Evolutionary conservation across 2,888 invertebrate species (phyloP).

Genomic region (Nymphalis c-album): DNA sequence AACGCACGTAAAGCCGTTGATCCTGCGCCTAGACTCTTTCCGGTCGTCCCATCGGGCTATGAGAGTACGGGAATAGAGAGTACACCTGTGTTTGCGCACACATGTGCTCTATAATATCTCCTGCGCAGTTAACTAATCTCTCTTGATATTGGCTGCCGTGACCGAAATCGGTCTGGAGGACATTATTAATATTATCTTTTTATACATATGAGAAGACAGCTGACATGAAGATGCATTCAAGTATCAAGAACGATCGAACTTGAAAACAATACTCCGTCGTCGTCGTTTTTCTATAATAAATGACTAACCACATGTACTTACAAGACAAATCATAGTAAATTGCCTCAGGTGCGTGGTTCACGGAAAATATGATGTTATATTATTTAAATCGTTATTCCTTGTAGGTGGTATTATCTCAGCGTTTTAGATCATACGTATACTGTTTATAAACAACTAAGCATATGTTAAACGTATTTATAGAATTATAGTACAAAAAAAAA

Average conservation of each 20-base stretch:
- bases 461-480: neutral
- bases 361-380: slow-evolving; percentile 20
- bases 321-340: slow-evolving; percentile 21
- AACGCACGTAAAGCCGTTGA: too few relatives aligned
- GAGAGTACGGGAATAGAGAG: too few relatives aligned
- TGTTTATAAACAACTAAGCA: neutral
- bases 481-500: neutral
- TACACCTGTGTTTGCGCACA: too few relatives aligned
- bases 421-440: slow-evolving; percentile 4
- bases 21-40: too few relatives aligned
- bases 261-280: slow-evolving; percentile 4
- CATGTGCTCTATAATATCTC: too few relatives aligned
- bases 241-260: neutral
- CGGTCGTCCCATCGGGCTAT: too few relatives aligned
- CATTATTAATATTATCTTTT: too few relatives aligned
- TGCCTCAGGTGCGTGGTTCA: slow-evolving; percentile 17
- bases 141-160: too few relatives aligned
- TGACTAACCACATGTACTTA: slow-evolving; percentile 17
- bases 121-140: too few relatives aligned
- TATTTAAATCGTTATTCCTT: slow-evolving; percentile 22
- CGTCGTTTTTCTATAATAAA: slow-evolving; percentile 14
- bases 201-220: too few relatives aligned
- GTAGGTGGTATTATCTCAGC: slow-evolving; percentile 14
- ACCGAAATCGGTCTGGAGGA: too few relatives aligned
- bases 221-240: too few relatives aligned